Conservation (phyloP, 2,888 invertebrate genomes). For the Galerucella pusilla region DNA sequence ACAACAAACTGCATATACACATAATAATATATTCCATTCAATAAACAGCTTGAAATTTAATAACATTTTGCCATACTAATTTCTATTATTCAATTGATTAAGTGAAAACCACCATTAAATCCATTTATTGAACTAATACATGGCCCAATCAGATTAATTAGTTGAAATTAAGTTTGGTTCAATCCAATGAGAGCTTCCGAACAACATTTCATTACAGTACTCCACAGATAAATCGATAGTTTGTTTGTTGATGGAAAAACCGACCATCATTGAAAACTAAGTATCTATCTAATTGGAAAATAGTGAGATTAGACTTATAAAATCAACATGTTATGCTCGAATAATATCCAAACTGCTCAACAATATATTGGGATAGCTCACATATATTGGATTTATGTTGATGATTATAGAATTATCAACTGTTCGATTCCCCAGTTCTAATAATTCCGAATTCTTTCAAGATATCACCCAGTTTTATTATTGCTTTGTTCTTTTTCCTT, state of each 20-base stretch:
- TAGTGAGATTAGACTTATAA: too few species aligned
- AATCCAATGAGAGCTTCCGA: background rate
- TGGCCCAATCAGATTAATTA: constrained; percentile 19
- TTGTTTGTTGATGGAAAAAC: background rate
- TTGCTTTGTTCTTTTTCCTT: too few species aligned
- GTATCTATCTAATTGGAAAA: too few species aligned
- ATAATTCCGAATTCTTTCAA: too few species aligned
- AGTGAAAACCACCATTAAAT: constrained; percentile 21
- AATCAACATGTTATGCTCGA: too few species aligned
- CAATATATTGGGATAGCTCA: too few species aligned
- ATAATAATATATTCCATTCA: background rate
- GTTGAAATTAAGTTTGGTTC: constrained; percentile 11
- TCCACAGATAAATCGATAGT: background rate
- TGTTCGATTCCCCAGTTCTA: too few species aligned
- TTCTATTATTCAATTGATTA: constrained; percentile 17
- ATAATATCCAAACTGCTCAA: too few species aligned
- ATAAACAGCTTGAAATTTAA: background rate
- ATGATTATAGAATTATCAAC: too few species aligned
- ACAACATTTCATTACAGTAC: background rate
- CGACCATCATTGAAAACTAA: background rate
- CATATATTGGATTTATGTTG: too few species aligned
- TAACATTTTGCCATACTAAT: background rate
- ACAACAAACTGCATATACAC: background rate
- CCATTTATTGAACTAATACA: constrained; percentile 12
- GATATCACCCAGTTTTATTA: too few species aligned